Percentiles rank a stretch among this genome's conserved stretches.
Conservation (phyloP, 2,113 vertebrate genomes). For the Chamaetylas fuelleborni region DNA sequence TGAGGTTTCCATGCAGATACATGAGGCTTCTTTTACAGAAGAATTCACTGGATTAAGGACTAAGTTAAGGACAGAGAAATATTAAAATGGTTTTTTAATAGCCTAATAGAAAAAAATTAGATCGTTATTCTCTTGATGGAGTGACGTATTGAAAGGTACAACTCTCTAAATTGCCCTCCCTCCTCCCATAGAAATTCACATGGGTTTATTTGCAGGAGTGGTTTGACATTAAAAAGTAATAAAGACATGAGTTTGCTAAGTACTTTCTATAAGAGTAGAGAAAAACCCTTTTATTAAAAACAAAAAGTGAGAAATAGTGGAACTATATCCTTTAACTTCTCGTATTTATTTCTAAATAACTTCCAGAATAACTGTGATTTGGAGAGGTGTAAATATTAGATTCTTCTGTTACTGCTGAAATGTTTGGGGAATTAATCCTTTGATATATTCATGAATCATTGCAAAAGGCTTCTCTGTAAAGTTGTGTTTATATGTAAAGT, state of each 20-base stretch:
- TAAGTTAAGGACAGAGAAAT: background rate
- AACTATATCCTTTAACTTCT: background rate
- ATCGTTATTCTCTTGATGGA: background rate
- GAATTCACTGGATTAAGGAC: background rate
- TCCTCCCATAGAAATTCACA: accelerated
- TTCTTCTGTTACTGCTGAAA: background rate
- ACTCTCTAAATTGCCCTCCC: background rate
- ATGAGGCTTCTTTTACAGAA: background rate
- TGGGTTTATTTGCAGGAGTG: background rate
- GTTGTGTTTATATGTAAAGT: background rate
- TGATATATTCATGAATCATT: background rate
- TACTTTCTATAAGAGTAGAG: background rate
- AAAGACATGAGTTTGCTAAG: background rate
- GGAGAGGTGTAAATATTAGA: background rate
- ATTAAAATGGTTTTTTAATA: background rate
- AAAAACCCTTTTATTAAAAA: background rate
- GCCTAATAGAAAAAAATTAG: background rate
- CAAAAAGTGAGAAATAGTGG: background rate
- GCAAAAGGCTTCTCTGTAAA: background rate
- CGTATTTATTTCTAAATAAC: background rate
- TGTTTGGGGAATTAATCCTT: background rate
- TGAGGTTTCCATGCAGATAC: background rate
- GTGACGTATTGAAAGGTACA: background rate
- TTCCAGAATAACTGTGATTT: background rate
- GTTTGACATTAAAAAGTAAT: background rate